phyloP scores from a whole-genome alignment of 2,113 vertebrate genomes.

The Progne subis region DNA sequence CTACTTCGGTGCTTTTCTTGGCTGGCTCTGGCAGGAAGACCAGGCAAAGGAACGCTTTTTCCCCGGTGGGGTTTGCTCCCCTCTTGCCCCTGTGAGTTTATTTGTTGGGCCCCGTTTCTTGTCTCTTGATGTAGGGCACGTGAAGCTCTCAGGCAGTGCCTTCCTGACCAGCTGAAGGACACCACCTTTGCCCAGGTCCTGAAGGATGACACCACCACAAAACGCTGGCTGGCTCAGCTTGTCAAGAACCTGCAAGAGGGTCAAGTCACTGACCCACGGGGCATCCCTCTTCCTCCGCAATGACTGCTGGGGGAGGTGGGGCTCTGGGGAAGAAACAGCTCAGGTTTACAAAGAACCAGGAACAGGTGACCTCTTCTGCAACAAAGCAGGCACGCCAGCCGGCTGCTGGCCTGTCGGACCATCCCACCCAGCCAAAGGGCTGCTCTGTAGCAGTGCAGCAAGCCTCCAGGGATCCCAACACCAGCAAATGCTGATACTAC shows the following conservation, averaged over 20 bases:
- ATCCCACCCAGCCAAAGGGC: slow-evolving; percentile 53
- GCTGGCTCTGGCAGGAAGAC: background rate
- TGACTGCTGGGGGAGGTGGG: slow-evolving; percentile 72
- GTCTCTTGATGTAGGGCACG: slow-evolving; percentile 87
- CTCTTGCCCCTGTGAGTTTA: slow-evolving; percentile 72
- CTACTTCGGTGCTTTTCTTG: background rate
- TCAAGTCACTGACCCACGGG: slow-evolving; percentile 93
- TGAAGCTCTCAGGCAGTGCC: slow-evolving; percentile 96
- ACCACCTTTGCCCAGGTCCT: slow-evolving; percentile 97
- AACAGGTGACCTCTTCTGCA: slow-evolving; percentile 71
- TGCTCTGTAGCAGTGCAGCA: slow-evolving; percentile 67
- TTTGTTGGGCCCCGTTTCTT: slow-evolving; percentile 76
- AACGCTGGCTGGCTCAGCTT: slow-evolving; percentile 97
- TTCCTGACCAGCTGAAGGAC: slow-evolving; percentile 98
- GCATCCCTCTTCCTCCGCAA: slow-evolving; percentile 92
- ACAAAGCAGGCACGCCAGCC: slow-evolving; percentile 33
- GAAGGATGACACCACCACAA: slow-evolving; percentile 98
- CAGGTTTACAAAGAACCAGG: slow-evolving; percentile 76
- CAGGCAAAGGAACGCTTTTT: background rate
- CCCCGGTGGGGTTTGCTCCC: slow-evolving; percentile 43
- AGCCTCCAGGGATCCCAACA: slow-evolving; percentile 66
- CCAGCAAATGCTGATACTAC: slow-evolving; percentile 73
- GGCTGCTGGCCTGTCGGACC: slow-evolving; percentile 36
- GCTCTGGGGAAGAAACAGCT: slow-evolving; percentile 69
- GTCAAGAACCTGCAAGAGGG: slow-evolving; percentile 98